These are phyloP conservation scores for Actinia equina DNA, from an alignment of 64 coral and sea anemone genomes.

Conservation along the genomic window DNA sequence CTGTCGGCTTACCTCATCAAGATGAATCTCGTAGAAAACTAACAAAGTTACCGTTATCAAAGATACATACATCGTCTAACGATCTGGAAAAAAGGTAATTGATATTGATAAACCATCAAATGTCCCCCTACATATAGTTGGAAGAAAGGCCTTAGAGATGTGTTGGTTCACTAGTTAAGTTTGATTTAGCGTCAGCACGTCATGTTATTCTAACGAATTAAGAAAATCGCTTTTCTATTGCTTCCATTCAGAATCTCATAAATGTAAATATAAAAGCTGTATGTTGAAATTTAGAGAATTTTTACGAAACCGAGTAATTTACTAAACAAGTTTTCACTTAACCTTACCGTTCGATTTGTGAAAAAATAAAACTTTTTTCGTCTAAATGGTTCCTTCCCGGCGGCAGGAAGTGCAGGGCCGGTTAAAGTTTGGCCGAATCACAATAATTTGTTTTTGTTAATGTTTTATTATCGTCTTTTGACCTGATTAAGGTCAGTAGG, in stretches of 20 bases:
- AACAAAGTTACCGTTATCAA: not conserved
- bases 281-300: not conserved
- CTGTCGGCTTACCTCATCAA: not conserved
- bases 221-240: too few species aligned
- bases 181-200: too few species aligned
- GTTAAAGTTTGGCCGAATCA: not conserved
- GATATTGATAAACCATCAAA: too few species aligned
- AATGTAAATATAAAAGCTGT: too few species aligned
- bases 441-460: not conserved
- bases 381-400: not conserved
- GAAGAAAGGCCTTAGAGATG: too few species aligned
- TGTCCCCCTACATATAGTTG: too few species aligned
- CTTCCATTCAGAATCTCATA: too few species aligned
- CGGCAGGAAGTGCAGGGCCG: not conserved
- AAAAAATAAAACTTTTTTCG: not conserved
- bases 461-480: not conserved
- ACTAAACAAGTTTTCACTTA: not conserved
- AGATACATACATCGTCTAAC: not conserved
- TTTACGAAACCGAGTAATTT: too few species aligned
- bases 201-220: too few species aligned
- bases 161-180: too few species aligned
- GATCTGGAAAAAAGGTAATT: not conserved
- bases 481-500: constrained; percentile 4
- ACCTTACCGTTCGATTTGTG: not conserved
- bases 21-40: not conserved